phyloP scores from a whole-genome alignment of 2,888 invertebrate species.

The Aspidapion aeneum region DNA sequence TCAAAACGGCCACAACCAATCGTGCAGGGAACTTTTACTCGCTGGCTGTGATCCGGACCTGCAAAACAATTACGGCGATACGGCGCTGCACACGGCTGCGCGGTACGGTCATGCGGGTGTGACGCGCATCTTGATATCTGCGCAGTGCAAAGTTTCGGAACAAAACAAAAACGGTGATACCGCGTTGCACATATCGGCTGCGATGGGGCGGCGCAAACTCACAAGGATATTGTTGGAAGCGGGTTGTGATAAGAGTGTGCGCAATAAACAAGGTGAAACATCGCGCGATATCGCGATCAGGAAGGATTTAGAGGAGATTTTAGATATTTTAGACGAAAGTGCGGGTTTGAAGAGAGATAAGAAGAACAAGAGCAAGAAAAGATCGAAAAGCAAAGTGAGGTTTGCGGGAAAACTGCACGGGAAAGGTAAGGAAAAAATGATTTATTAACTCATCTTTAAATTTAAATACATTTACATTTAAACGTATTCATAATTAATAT shows the following conservation, averaged over 20 bases:
- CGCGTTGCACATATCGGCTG: constrained; percentile 88
- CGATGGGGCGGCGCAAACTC: constrained; percentile 89
- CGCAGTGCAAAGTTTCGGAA: constrained; percentile 55
- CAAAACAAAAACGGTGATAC: constrained; percentile 97
- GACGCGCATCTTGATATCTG: constrained; percentile 89
- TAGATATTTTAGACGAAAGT: constrained; percentile 65
- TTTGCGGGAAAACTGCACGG: constrained; percentile 37
- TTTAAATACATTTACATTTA: too few species aligned
- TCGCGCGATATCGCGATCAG: constrained; percentile 85
- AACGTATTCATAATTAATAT: too few species aligned
- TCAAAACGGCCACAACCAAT: constrained; percentile 96
- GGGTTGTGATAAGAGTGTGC: constrained; percentile 66
- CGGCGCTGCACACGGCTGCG: constrained; percentile 90
- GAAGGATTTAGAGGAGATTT: constrained; percentile 82
- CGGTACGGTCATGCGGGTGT: constrained; percentile 96
- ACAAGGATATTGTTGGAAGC: constrained; percentile 88
- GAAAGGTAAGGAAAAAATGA: constrained; percentile 15
- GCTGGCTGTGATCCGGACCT: constrained; percentile 84
- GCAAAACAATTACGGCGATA: constrained; percentile 94
- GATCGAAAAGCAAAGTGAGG: constrained; percentile 45
- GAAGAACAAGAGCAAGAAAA: constrained; percentile 53
- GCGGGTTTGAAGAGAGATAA: constrained; percentile 46
- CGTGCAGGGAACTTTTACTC: constrained; percentile 81
- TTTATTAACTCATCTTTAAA: too few species aligned
- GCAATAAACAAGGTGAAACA: constrained; percentile 87